A percentile compares a stretch with the other conserved stretches of the same genome.
These are phyloP conservation scores for Macaria liturata DNA, from an alignment of 2,888 invertebrate genomes.

Conservation along the genomic window DNA sequence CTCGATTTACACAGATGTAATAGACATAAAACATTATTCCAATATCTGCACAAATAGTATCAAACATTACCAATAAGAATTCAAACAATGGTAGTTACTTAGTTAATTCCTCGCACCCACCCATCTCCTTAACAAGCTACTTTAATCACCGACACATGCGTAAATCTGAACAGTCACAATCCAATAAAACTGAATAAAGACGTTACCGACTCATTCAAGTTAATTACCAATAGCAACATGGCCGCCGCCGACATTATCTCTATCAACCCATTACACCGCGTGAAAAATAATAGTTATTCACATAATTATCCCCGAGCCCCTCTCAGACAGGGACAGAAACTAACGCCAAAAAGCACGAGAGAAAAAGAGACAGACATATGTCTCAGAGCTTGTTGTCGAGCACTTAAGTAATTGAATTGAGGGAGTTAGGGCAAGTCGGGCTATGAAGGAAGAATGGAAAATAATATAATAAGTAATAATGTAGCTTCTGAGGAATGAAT, in stretches of 20 bases:
- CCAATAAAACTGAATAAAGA: constrained; percentile 38
- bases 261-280: constrained; percentile 69
- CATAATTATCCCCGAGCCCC: constrained; percentile 71
- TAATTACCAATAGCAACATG: constrained; percentile 62
- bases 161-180: constrained; percentile 25
- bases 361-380: constrained; percentile 54
- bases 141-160: constrained; percentile 24
- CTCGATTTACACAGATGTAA: too few species aligned
- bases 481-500: constrained; percentile 33
- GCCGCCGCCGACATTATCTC: constrained; percentile 61
- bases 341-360: constrained; percentile 36
- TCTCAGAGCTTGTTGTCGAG: constrained; percentile 55
- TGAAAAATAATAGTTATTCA: constrained; percentile 80
- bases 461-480: constrained; percentile 63
- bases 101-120: too few species aligned
- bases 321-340: constrained; percentile 49
- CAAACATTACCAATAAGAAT: too few species aligned
- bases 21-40: too few species aligned
- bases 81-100: too few species aligned
- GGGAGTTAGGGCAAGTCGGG: constrained; percentile 66
- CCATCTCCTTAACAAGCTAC: constrained; percentile 1
- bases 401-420: constrained; percentile 81
- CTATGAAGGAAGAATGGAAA: constrained; percentile 69
- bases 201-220: constrained; percentile 58
- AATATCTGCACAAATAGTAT: too few species aligned